phyloP scores from a whole-genome alignment of 2,888 invertebrate genomes.

The Myopa tessellatipennis region DNA sequence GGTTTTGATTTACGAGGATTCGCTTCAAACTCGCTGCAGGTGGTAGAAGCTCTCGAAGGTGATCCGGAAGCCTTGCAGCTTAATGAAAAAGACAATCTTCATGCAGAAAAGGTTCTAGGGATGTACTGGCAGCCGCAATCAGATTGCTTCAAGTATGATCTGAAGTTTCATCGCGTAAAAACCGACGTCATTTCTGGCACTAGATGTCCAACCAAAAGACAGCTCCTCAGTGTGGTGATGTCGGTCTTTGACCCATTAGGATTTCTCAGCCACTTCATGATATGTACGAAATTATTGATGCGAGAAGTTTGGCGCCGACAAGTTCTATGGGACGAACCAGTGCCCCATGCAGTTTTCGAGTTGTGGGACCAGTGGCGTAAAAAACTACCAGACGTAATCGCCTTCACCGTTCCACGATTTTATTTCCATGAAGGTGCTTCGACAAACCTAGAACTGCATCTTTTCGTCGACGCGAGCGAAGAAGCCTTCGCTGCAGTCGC shows the following conservation, averaged over 20 bases:
- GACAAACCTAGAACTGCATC: not conserved
- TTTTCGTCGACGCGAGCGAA: not conserved
- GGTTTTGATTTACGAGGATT: slow-evolving; percentile 24
- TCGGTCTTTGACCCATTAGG: slow-evolving; percentile 9
- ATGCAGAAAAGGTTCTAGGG: slow-evolving; percentile 9
- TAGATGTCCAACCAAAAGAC: slow-evolving; percentile 5
- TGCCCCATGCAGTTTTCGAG: not conserved
- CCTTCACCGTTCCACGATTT: not conserved
- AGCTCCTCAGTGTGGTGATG: slow-evolving; percentile 17
- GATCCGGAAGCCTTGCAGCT: not conserved
- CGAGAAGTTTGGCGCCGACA: slow-evolving; percentile 9
- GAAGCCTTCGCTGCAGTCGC: not conserved
- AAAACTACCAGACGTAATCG: not conserved
- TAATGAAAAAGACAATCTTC: not conserved
- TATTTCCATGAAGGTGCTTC: not conserved
- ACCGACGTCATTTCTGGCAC: not conserved
- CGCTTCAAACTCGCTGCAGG: slow-evolving; percentile 35
- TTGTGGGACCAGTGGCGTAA: not conserved
- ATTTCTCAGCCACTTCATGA: slow-evolving; percentile 6
- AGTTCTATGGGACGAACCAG: not conserved
- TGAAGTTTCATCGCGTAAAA: slow-evolving; percentile 7
- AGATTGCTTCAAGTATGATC: slow-evolving; percentile 3
- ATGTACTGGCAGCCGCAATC: slow-evolving; percentile 5
- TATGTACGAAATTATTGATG: slow-evolving; percentile 4
- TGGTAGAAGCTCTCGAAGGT: not conserved